Base-by-base conservation (phyloP, 1,140 invertebrate genomes). In the Lepidurus apus region DNA sequence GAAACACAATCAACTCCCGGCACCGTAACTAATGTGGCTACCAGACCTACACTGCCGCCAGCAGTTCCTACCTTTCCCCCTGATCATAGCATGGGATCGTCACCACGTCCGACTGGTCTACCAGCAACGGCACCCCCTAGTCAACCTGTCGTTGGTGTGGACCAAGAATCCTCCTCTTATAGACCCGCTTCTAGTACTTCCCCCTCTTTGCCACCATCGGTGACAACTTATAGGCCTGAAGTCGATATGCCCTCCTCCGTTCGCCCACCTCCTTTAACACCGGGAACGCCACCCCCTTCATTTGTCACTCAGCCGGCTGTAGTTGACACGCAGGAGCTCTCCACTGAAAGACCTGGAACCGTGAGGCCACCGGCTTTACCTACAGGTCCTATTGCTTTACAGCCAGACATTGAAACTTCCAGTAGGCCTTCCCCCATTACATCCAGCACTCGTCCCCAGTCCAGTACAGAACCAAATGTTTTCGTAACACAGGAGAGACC, bases 101-200 rank as follows among this genome's bases (percentile, higher is more conserved):
- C 42, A n/a, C 74, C 74, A 21, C 43, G 42, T 11, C 42, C 74
- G 21, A 75, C 74, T 7, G 43, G 74, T n/a, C 26, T 65, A 8
- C 53, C 53, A 65, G 53, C 9, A 13, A 65, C 53, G 53, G 74
- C 74, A n/a, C 74, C 74, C n/a, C 17, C 74, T 75, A 75, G 74
- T 75, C 42, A 75, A 42, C 74, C 74, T 7, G 74, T 75, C 10
- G 21, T 75, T n/a, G 21, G n/a, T 26, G 74, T 43, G 21, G 11
- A 6, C 13, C 4, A 65, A 65, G 53, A 21, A 1, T 17, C 8
- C 7, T n/a, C 74, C 8, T 44, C 74, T 34, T n/a, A 17, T 3
- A 21, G 21, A 43, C 42, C 21, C 43, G 2, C 2, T 43, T 11
- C 74, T 7, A 34, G n/a, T 11, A 75, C 42, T n/a, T 75, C 74